phyloP scores from a whole-genome alignment of 1,140 invertebrate genomes.

The Drosophila prosaltans region DNA sequence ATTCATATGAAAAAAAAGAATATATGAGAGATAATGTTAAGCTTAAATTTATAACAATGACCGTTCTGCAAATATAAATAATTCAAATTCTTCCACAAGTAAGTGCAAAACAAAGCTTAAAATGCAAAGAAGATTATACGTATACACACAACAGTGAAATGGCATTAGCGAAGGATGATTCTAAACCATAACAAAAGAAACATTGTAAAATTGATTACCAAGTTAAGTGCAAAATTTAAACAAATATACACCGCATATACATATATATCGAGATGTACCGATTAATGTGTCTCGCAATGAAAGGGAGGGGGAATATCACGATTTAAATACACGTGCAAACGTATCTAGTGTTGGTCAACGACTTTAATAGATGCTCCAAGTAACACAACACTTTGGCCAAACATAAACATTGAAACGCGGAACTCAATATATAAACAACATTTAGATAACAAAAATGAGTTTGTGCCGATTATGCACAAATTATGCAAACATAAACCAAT shows the following conservation, averaged over 20 bases:
- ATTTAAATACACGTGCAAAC: not conserved
- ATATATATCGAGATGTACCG: not conserved
- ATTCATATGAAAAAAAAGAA: not conserved
- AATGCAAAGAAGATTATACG: not conserved
- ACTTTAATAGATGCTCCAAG: conserved; percentile 14
- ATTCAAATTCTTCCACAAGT: not conserved
- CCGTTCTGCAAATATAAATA: not conserved
- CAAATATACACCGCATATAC: not conserved
- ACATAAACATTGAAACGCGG: conserved; percentile 16
- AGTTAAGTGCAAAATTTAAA: not conserved
- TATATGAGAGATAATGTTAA: conserved; percentile 11
- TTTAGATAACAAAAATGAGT: conserved; percentile 1
- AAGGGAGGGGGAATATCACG: not conserved
- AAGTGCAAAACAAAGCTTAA: not conserved
- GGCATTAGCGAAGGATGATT: not conserved
- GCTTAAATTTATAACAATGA: conserved; percentile 11
- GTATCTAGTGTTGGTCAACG: conserved; percentile 8
- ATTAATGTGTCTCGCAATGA: not conserved
- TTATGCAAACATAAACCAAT: conserved; percentile 17
- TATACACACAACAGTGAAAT: not conserved
- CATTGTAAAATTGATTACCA: not conserved
- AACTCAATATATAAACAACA: not conserved
- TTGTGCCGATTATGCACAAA: conserved; percentile 50
- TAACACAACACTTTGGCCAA: not conserved
- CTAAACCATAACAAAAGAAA: not conserved